Evolutionary conservation across 2,113 vertebrate species (phyloP), one percentile per base, ranked within the genome.

Genomic region (Mola mola): DNA sequence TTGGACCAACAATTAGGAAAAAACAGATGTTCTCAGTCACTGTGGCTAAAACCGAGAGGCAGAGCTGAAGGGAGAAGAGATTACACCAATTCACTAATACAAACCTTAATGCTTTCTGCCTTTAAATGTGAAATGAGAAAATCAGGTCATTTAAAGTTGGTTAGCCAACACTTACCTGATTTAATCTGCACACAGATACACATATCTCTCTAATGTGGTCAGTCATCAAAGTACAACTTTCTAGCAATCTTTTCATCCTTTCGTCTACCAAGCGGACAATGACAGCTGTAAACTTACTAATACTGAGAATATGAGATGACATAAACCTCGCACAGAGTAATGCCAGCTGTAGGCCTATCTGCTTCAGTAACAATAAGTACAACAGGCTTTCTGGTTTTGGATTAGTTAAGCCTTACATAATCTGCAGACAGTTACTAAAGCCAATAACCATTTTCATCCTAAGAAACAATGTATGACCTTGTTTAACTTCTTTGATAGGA

Each of bases 61-160:
- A 42, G 33, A 69, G 47, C 65, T 57, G 56, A 75, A 43, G 50
- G 81, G 46, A 53, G 52, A 63, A 69, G 25, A n/a, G 51, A 82
- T 87, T 57, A 84, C 72, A 55, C 87, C 85, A 89, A 53, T 66
- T 61, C 62, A 61, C 81, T 82, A 79, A 81, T 82, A 67, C 41
- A 40, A 86, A 85, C 79, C 66, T 65, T 64, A 75, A 66, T 70
- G 58, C 51, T 46, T 71, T 77, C 50, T 25, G 37, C 42, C 60
- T 71, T 42, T 41, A 28, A 66, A 59, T 70, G 69, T 74, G 56
- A 46, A 41, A 62, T 80, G 58, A 75, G 71, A 61, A 79, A 68
- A 80, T 53, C 6, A 29, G 41, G 44, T 59, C 21, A 49, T 37
- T 60, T 49, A 58, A 78, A 34, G 20, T 56, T 75, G 72, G 79